A percentile compares a stretch with the other conserved stretches of the same genome.
These are phyloP conservation scores for Bergia puertoricense DNA, from an alignment of 92 coral and sea anemone species.

Conservation along the genomic window DNA sequence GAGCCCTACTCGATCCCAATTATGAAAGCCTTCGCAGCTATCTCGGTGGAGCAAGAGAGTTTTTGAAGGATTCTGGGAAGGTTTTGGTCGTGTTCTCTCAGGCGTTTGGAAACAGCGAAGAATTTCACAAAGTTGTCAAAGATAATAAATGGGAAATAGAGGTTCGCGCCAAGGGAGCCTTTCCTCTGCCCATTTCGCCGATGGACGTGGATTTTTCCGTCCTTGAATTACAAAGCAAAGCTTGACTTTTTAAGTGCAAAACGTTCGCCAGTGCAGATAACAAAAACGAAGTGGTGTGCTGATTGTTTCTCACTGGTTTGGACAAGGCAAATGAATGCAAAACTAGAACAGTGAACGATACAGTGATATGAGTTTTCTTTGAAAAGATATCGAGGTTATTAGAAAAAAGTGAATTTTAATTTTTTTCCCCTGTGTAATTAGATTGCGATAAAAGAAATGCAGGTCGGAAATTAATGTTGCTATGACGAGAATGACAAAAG, in stretches of 20 bases:
- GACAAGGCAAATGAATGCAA: not conserved
- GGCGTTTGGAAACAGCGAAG: conserved; percentile 52
- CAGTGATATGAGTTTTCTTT: not conserved
- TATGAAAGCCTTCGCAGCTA: conserved; percentile 58
- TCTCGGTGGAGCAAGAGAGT: conserved; percentile 57
- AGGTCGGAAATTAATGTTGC: not conserved
- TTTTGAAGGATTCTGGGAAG: conserved; percentile 52
- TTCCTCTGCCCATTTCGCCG: conserved; percentile 31
- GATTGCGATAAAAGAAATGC: not conserved
- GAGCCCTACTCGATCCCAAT: conserved; percentile 57
- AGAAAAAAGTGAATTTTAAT: not conserved
- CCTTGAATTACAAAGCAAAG: conserved; percentile 24
- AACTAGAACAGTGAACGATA: not conserved
- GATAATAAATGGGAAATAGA: conserved; percentile 59
- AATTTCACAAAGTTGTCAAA: conserved; percentile 43
- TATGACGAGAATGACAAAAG: not conserved
- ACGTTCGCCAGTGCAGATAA: not conserved
- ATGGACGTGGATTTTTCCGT: conserved; percentile 34
- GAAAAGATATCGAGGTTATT: not conserved
- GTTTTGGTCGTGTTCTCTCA: conserved; percentile 57
- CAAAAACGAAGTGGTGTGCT: not conserved
- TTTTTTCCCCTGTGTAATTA: not conserved
- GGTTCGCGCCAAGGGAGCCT: conserved; percentile 18
- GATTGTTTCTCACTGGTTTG: not conserved
- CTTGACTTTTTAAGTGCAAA: not conserved